Evolutionary conservation across 2,797 vertebrate genomes (phyloP), one percentile per base, ranked within the genome.

Genomic region (Dicrostonyx torquatus): DNA sequence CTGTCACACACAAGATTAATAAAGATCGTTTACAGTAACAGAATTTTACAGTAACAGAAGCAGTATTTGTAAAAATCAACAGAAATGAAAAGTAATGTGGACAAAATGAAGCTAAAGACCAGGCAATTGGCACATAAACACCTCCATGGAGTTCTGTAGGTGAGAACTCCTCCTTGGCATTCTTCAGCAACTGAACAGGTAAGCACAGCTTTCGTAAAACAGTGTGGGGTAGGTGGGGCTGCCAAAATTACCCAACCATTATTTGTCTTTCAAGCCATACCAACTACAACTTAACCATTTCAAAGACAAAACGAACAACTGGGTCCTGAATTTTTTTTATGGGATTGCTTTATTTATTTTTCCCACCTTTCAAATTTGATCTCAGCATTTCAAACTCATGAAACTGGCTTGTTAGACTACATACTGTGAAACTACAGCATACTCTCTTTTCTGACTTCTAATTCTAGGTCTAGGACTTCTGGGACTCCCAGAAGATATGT

Each of bases 1-100:
- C 8, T 55, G 20, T 58, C 29, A 84, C 34, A 70, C 24, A 85
- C 45, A 85, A 58, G 70, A 89, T 89, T 91, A 96, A 85, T 62
- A 82, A 96, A 86, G 79, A 84, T 92, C 89, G 66, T 34, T 89
- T 87, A 91, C 12, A 45, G 6, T 37, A 60, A 58, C 18, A 75
- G 73, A 72, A 60, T 62, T 82, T 60, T 31, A 82, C 14, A 82
- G 24, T 48, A 66, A 66, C 31, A 80, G 79, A 92, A 94, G 60
- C 26, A 84, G n/a, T 60, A 37, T n/a, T 76, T 75, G 72, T 95
- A 91, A 94, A 94, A 91, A 91, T 89, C 89, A 91, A 95, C 4
- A 95, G 37, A 90, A 96, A 92, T 93, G 37, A 34, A 90, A 89
- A 91, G 91, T 53, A 89, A 89, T 1, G 14, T 72, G 64, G 31